Base-by-base conservation (phyloP, 2,113 vertebrate genomes). In the Oncorhynchus masou region DNA sequence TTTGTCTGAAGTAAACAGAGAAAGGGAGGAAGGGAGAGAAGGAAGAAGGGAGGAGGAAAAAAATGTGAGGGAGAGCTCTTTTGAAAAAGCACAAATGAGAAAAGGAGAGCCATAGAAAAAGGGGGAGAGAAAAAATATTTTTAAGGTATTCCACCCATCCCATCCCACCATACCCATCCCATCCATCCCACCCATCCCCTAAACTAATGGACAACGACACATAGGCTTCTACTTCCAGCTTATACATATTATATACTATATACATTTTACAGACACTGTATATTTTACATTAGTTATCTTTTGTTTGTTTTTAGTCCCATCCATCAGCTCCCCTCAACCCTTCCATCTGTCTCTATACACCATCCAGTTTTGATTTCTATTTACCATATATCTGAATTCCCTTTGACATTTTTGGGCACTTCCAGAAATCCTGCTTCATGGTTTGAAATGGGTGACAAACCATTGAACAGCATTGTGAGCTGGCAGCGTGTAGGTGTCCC, bases 401-500 rank as follows among this genome's bases (percentile, higher is more conserved):
- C 68, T 90, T 84, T 89, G 73, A 87, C 84, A 87, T 88, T 85
- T 87, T 84, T 89, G 86, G 84, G 86, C 82, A 85, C 83, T 85
- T 83, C 87, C 90, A 88, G 75, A 88, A 88, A 75, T 80, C 34
- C 73, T 62, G 79, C 79, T 84, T 74, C 85, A 77, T 9, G 19
- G 69, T 81, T 84, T 82, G 70, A 89, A 88, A 88, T 70, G 67
- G 84, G 86, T 85, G 89, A 88, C 87, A 91, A 90, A 91, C 82
- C 82, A 82, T 67, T 68, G 76, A 85, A 77, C 59, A 9, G 48
- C 3, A 82, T 86, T 79, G 79, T 48, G 79, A 86, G 84, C 78
- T 57, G 71, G 76, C 73, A 73, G 70, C 29, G 39, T 67, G 77
- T 85, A 85, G 81, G 86, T 83, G 74, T 74, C 74, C 84, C 81